phyloP scores from a whole-genome alignment of 2,113 vertebrate genomes.

The Entomyzon cyanotis region DNA sequence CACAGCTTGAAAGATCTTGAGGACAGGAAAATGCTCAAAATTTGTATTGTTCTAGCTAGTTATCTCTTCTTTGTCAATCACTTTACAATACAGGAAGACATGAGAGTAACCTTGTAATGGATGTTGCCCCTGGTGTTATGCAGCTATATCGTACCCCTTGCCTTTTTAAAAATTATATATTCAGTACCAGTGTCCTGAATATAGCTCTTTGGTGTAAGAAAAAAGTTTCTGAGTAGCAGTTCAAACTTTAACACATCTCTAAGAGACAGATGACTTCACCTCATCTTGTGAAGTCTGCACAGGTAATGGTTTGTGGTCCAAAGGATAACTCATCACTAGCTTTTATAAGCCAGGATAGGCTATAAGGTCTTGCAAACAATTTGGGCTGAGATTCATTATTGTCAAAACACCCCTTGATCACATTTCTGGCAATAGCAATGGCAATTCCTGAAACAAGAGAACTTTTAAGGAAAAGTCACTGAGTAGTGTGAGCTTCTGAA shows the following conservation, averaged over 20 bases:
- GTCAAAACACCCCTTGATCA: not conserved
- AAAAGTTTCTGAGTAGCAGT: not conserved
- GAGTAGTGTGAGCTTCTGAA: not conserved
- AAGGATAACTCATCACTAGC: not conserved
- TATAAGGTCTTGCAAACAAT: not conserved
- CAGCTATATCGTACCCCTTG: rapidly evolving
- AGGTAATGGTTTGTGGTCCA: not conserved
- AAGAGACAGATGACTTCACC: not conserved
- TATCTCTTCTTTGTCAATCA: not conserved
- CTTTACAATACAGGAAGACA: not conserved
- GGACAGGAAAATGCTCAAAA: not conserved
- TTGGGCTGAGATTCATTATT: not conserved
- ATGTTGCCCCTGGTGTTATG: not conserved
- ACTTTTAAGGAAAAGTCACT: not conserved
- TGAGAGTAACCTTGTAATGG: not conserved
- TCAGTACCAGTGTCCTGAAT: not conserved
- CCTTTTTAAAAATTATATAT: not conserved
- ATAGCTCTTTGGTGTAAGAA: not conserved
- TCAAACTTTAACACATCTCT: not conserved
- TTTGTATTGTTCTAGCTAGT: not conserved
- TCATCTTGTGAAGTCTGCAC: not conserved
- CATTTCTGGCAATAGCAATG: not conserved
- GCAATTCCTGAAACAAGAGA: not conserved
- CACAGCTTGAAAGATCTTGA: not conserved
- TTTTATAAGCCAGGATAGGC: not conserved